Evolutionary conservation across 2,888 invertebrate genomes (phyloP), one percentile per base, ranked within the genome.

Genomic region (Dichetophora obliterata): DNA sequence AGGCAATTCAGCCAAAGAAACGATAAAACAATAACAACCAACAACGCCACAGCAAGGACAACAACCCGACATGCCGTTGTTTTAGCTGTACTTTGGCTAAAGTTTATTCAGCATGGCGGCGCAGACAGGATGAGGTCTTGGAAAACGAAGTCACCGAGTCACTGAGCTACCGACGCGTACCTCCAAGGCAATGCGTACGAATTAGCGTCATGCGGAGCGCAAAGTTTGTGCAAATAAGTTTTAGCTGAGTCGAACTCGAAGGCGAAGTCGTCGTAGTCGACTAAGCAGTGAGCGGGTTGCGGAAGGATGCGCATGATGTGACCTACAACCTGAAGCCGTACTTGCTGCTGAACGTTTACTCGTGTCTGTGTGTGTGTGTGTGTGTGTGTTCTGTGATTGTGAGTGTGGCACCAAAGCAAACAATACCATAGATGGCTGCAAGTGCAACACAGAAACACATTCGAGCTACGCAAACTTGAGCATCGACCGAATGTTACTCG

Each of bases 191-290:
- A 37, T 19, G 69, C 48, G 66, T 24, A 68, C 22, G 43, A 68
- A 48, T 68, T 68, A 68, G 54, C 37, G 43, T 9, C 71, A 22
- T 57, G 57, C 34, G 59, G 37, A 59, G 71, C 14, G 50, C 31
- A 19, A 63, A 73, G 34, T 73, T 73, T 61, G 19, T 61, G 72
- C 63, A 50, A 73, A 63, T 52, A 63, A 63, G 50, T 73, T 73
- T 34, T 50, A 50, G 19, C 50, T 73, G 27, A 69, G 68, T 69
- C 24, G 14, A 22, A 69, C 68, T 50, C 19, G 68, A 69, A 48
- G 54, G 14, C 34, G 70, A 43, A 43, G 34, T 14, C 19, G 27
- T 43, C 14, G 11, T 43, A 11, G 43, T 11, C 43, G 43, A 11
- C 43, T 37, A 37, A 37, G 6, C 8, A 37, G 37, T 37, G 37